A percentile compares a stretch with the other conserved stretches of the same genome.
Conservation (phyloP, 1,140 invertebrate genomes). For the Aphelenchoides fujianensis region DNA sequence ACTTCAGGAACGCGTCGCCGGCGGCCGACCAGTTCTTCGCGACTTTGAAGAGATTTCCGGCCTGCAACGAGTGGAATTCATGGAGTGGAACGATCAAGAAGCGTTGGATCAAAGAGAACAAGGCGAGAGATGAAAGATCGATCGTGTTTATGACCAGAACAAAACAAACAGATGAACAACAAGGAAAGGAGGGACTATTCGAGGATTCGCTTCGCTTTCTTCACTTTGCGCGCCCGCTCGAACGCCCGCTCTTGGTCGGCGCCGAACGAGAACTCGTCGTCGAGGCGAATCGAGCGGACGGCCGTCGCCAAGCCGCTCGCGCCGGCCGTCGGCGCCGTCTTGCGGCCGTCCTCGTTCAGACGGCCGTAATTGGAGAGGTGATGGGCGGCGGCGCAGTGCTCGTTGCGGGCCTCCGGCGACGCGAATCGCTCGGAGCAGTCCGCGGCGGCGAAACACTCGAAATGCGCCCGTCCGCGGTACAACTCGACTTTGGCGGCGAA, state of each 20-base stretch:
- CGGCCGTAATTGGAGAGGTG: background rate
- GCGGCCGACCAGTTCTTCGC: conserved; percentile 91
- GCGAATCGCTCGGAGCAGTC: conserved; percentile 2
- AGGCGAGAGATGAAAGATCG: no score
- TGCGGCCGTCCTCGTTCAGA: conserved; percentile 17
- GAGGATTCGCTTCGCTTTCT: conserved; percentile 10
- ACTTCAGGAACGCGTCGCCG: conserved; percentile 87
- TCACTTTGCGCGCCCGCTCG: conserved; percentile 4
- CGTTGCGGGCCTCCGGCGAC: background rate
- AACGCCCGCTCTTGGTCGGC: conserved; percentile 23
- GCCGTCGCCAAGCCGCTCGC: background rate
- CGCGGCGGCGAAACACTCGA: background rate
- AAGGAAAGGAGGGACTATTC: conserved; percentile 6
- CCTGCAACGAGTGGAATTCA: conserved; percentile 70
- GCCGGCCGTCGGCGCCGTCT: background rate
- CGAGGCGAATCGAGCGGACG: background rate
- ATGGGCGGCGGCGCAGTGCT: conserved; percentile 1
- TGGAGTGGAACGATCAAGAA: no score
- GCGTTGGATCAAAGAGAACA: no score
- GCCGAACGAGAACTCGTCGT: conserved; percentile 14
- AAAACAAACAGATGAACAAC: background rate
- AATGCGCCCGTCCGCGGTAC: background rate
- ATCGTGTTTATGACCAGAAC: no score
- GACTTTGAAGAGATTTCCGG: conserved; percentile 97
- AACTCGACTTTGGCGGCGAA: conserved; percentile 18